Base-by-base conservation (phyloP, 2,113 vertebrate species). In the Leptocoma aspasia region DNA sequence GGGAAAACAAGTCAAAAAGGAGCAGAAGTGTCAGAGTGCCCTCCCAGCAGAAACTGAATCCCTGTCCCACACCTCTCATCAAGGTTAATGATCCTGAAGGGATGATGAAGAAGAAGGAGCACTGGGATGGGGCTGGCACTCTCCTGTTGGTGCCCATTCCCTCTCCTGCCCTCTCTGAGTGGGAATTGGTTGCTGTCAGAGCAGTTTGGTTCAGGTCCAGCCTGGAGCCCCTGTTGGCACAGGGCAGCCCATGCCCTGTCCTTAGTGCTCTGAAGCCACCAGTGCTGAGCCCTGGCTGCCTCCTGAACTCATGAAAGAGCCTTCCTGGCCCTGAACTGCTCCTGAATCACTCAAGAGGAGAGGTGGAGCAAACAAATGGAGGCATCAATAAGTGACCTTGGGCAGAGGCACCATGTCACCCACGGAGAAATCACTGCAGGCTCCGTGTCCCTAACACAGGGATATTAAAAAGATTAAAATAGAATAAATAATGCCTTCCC, bases 281-380 rank as follows among this genome's bases (percentile, higher is more conserved):
- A 86, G 86, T 94, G 61, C 87, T 63, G 30, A 92, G 87, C 64
- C 72, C 87, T 78, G 95, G 37, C 92, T 92, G 79, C 79, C 66
- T 70, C 92, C 79, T 3, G 53, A 72, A 31, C 93, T 89, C 90
- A 60, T 45, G 57, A 42, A 68, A 83, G 86, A 82, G 39, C 20
- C 9, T 69, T 89, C 80, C 94, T 31, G 82, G 64, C 60, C 77
- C 56, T 42, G 53, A 54, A 28, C 0, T 39, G 84, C 80, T 75
- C 3, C 4, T 92, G 68, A 87, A 89, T 95, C 81, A 93, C 93
- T 90, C 64, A 93, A 2, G 44, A 82, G 82, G 33, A 61, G 42
- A 81, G 63, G 66, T 84, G 88, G 71, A 81, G 82, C 61, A 89
- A 84, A 72, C 60, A 84, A 66, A 65, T 1, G 52, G 39, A 86